Percentiles rank a stretch among this genome's conserved stretches.
These are phyloP conservation scores for Lycaon pictus DNA, from an alignment of 2,113 vertebrate species.

Conservation along the genomic window DNA sequence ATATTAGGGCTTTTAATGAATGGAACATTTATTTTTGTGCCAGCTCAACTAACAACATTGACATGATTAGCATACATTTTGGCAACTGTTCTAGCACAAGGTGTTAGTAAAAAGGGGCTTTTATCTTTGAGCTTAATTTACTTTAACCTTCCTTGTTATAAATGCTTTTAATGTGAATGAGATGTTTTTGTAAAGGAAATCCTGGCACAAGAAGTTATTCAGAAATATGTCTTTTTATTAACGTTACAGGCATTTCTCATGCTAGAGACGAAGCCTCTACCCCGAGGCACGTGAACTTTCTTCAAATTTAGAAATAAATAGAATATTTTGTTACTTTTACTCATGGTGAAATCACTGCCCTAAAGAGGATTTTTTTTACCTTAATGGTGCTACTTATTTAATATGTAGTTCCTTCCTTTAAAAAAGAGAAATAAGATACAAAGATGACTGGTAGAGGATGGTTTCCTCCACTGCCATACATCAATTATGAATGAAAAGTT, in stretches of 20 bases:
- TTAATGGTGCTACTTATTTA: neutral
- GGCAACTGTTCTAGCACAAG: conserved; percentile 85
- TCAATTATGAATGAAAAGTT: conserved; percentile 44
- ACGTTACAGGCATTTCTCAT: conserved; percentile 59
- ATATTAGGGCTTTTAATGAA: conserved; percentile 87
- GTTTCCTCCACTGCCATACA: neutral
- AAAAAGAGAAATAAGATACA: neutral
- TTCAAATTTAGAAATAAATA: conserved; percentile 35
- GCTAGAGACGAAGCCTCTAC: conserved; percentile 25
- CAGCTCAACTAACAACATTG: conserved; percentile 84
- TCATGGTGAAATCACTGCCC: neutral
- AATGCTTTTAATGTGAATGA: conserved; percentile 76
- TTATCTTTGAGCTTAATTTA: conserved; percentile 84
- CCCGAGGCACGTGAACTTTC: conserved; percentile 40
- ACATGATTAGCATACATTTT: conserved; percentile 88
- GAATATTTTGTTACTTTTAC: conserved; percentile 9
- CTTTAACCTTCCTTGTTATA: conserved; percentile 78
- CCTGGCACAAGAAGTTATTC: conserved; percentile 55
- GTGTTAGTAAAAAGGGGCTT: conserved; percentile 86
- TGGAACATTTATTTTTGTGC: conserved; percentile 89
- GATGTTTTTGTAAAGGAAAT: conserved; percentile 70
- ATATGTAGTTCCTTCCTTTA: neutral
- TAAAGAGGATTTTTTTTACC: neutral
- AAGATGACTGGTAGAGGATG: neutral
- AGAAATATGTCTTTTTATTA: conserved; percentile 67